Conservation (phyloP, 2,113 vertebrate genomes). For the Otus sunia region DNA sequence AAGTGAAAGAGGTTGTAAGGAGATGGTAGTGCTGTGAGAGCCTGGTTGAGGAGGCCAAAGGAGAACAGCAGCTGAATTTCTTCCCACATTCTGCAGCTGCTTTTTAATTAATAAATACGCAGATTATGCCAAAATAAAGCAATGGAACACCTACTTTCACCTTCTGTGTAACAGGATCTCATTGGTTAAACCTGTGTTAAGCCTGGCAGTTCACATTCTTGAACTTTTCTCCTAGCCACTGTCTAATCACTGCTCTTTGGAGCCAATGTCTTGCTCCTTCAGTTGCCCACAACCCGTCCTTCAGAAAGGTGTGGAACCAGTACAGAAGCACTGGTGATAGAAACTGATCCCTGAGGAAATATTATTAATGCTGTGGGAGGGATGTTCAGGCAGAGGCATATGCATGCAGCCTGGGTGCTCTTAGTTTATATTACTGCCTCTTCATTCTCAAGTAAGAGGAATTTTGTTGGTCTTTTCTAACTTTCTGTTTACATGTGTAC, state of each 20-base stretch:
- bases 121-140: background rate
- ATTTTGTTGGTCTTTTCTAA: background rate
- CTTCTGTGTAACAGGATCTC: background rate
- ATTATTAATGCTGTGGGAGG: background rate
- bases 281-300: background rate
- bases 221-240: background rate
- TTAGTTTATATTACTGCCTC: background rate
- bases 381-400: background rate
- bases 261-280: background rate
- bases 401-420: rapidly evolving
- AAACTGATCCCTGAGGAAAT: background rate
- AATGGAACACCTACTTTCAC: background rate
- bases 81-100: background rate
- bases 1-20: background rate
- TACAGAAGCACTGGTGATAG: background rate
- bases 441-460: background rate
- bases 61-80: background rate
- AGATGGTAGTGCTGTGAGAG: background rate
- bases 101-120: background rate
- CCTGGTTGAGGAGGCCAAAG: background rate
- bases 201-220: background rate
- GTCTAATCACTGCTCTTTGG: background rate
- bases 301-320: background rate
- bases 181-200: background rate
- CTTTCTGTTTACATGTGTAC: background rate